Evolutionary conservation across 1,140 invertebrate genomes (phyloP), one percentile per base, ranked within the genome.

Genomic region (Rhysida immarginata): DNA sequence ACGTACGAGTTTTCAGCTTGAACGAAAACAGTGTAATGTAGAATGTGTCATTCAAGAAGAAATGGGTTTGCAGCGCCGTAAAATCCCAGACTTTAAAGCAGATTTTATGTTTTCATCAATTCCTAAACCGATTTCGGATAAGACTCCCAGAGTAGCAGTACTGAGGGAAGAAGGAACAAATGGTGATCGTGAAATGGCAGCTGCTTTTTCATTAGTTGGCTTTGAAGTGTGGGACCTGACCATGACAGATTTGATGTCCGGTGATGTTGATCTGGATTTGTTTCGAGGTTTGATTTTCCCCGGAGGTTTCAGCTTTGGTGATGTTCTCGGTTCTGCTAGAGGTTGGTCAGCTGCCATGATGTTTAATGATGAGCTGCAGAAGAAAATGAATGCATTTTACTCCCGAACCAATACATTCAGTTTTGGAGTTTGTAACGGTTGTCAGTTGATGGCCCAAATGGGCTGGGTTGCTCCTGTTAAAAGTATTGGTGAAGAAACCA

Each of bases 281-380:
- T 98, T 96, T 71, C 77, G 81, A 59, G 95, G 95, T 2, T 62
- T 98, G 14, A 81, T 94, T 27, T 98, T 97, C 65, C 93, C 94
- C 2, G 95, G 95, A 42, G 95, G 95, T 16, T 99, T 99, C 67
- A 96, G 93, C 70, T 98, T 96, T 74, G 94, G 91, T 29, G 94
- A 99, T 74, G 95, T 96, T 1, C 73, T 96, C 29, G 95, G 95
- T 0, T 96, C 93, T 1, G 93, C 90, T 0, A 96, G 95, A 76
- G 94, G 74, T 74, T 35, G 29, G 29, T 5, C 29, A 35, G 29
- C 29, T 8, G 29, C 29, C 5, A 35, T 35, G 29, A 5, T 35
- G 5, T 35, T 35, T 16, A 5, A 35, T 35, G 16, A 35, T 8
- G 16, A 35, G 5, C 5, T 35, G 5, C 29, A 35, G 16, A 5